Base-by-base conservation (phyloP, 2,888 invertebrate genomes). In the Smittia sp. region DNA sequence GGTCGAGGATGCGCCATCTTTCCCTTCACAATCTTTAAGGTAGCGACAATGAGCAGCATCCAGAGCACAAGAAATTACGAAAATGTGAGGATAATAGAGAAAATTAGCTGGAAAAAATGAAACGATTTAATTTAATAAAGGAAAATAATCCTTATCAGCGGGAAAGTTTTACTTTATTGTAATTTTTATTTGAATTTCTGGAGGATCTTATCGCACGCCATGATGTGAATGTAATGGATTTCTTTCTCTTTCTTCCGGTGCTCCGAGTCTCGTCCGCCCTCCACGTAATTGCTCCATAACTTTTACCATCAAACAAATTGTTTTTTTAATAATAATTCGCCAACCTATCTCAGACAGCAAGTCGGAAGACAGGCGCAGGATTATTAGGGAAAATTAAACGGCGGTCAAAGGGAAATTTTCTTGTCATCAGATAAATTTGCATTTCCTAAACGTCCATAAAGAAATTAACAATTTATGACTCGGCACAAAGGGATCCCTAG, bases 101-200 rank as follows among this genome's bases (percentile, higher is more conserved):
- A 70, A 70, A 70, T 70, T 70, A 70, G 70, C 70, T 52, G 70
- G 52, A 70, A 52, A 58, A 70, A 70, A 52, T 25, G 32, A 52
- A 70, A 70, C 58, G 58, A 70, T 70, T 70, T 70, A 70, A 70
- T 70, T 70, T 70, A 70, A 70, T 70, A 70, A 70, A 39, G 27
- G 70, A 27, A 58, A 27, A 70, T 58, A 70, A 70, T 58, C 58
- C 58, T 70, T 70, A 70, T 70, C 70, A 70, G 32, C 25, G 15
- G 27, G 25, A 52, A 39, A 52, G 69, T 69, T 69, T 69, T 69
- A 52, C 24, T 70, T 70, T 70, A 58, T 70, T 70, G 27, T 58
- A 70, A 54, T 70, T 70, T 70, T 70, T 70, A 70, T 69, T 69
- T 69, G 69, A 69, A 41, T 69, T 69, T 69, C 15, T 25, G 15